Percentiles rank a stretch among this genome's conserved stretches.
phyloP scores from a whole-genome alignment of 2,888 invertebrate species.

The Aradus depressus region DNA sequence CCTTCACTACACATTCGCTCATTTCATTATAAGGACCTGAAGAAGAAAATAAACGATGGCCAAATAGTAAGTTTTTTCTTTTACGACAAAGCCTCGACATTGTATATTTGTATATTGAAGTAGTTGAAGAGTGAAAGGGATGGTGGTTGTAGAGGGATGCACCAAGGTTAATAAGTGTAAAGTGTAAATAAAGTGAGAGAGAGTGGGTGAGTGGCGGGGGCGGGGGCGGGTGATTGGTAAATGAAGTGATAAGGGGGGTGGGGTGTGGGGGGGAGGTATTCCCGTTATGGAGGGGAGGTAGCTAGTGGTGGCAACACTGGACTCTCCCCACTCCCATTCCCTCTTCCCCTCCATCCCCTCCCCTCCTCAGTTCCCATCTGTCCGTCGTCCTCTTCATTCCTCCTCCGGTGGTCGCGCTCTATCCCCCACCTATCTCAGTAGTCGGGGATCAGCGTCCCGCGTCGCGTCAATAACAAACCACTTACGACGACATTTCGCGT shows the following conservation, averaged over 20 bases:
- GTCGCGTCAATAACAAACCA: not conserved
- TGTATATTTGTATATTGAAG: too few species aligned
- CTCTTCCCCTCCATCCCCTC: conserved; percentile 16
- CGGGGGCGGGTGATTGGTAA: not conserved
- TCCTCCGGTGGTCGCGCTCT: not conserved
- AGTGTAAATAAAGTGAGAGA: too few species aligned
- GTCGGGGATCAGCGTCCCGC: not conserved
- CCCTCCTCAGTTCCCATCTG: conserved; percentile 15
- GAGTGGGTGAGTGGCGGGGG: not conserved
- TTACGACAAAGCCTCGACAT: too few species aligned
- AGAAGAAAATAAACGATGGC: too few species aligned
- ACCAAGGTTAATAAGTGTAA: too few species aligned
- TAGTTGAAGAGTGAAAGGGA: too few species aligned
- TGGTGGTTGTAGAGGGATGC: too few species aligned
- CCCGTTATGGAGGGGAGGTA: not conserved
- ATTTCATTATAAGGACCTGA: too few species aligned
- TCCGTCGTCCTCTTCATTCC: not conserved
- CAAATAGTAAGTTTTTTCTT: too few species aligned
- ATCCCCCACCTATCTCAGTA: not conserved
- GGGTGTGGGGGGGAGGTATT: not conserved
- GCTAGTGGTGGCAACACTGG: not conserved
- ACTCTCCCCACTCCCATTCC: not conserved
- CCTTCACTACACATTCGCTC: too few species aligned
- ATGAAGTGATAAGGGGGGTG: conserved; percentile 2
- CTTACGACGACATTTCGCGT: conserved; percentile 2